Conservation (phyloP, 2,797 vertebrate species). For the Crenuchus spilurus region DNA sequence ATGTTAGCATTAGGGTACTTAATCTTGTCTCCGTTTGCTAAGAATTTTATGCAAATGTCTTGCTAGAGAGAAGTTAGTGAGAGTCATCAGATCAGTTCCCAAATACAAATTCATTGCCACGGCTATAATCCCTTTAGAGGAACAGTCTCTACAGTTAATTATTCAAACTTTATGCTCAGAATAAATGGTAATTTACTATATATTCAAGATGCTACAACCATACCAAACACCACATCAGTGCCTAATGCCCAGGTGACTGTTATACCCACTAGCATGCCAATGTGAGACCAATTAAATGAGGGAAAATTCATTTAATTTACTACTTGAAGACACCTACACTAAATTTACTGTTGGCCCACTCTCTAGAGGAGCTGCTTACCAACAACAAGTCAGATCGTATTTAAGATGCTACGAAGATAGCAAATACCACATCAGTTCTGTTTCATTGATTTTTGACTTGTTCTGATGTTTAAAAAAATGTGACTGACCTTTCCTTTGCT, state of each 20-base stretch:
- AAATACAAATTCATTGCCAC: no score
- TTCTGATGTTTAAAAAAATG: neutral
- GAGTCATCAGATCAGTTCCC: no score
- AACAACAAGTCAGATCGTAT: slow-evolving; percentile 38
- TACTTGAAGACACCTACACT: neutral
- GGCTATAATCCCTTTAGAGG: no score
- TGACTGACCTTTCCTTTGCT: slow-evolving; percentile 41
- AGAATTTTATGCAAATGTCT: no score
- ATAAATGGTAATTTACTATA: no score
- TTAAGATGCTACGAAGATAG: no score
- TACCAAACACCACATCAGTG: neutral
- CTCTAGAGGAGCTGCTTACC: slow-evolving; percentile 49
- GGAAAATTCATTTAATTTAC: slow-evolving; percentile 4
- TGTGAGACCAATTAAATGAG: slow-evolving; percentile 1
- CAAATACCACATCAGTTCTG: no score
- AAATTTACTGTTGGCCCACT: slow-evolving; percentile 1
- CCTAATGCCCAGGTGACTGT: neutral
- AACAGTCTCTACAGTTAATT: no score
- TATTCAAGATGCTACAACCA: neutral
- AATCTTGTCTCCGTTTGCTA: no score
- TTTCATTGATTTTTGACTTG: neutral
- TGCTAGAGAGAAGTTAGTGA: no score
- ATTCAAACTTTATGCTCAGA: no score
- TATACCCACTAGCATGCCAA: neutral
- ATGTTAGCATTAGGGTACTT: no score